Conservation (phyloP, 2,797 vertebrate genomes). For the Myotis myotis region DNA sequence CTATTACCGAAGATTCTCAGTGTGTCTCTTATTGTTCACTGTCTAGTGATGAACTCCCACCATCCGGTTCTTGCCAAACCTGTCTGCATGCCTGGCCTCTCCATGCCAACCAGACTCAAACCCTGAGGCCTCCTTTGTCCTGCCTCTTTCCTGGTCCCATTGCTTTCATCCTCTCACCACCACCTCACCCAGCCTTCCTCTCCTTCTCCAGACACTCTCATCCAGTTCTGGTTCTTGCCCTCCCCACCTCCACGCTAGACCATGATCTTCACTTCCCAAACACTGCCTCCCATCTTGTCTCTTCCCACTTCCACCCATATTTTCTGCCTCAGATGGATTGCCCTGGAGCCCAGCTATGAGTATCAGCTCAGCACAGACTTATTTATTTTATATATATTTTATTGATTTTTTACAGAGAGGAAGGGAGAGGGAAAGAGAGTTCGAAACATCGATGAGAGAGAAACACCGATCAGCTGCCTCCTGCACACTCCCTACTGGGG, state of each 20-base stretch:
- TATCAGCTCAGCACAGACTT: neutral
- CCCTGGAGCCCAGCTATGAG: neutral
- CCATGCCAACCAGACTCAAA: neutral
- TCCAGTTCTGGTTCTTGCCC: neutral
- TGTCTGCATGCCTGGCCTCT: neutral
- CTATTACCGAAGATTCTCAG: neutral
- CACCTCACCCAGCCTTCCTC: neutral
- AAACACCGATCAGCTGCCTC: too few relatives aligned
- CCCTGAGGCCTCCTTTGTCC: neutral
- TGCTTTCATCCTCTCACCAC: neutral
- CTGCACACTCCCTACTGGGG: too few relatives aligned
- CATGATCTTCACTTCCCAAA: neutral
- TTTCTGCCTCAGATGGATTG: neutral
- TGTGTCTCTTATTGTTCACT: neutral
- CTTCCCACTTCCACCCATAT: neutral
- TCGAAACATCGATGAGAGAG: too few relatives aligned
- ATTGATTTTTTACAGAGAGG: too few relatives aligned
- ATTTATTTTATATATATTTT: too few relatives aligned
- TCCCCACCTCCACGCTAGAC: neutral
- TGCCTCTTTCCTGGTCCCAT: neutral
- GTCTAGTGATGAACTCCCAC: neutral
- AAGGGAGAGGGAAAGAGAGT: too few relatives aligned
- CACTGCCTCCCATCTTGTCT: neutral
- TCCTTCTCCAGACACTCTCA: neutral
- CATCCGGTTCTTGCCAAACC: conserved; percentile 41